Base-by-base conservation (phyloP, 2,113 vertebrate genomes). In the Coregonus clupeaformis region DNA sequence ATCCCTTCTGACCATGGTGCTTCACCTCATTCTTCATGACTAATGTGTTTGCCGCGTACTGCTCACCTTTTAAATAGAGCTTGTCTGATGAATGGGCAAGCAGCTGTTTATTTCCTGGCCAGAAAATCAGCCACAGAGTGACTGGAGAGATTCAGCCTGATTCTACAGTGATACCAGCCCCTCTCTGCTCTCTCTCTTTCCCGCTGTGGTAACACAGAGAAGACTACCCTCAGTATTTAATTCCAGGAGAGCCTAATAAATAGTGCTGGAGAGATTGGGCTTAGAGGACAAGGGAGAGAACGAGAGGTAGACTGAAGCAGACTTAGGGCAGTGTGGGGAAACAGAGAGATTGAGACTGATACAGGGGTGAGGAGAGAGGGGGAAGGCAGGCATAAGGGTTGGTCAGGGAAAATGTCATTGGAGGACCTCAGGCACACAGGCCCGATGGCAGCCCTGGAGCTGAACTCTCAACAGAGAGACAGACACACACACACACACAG, bases 401-500 rank as follows among this genome's bases (percentile, higher is more conserved):
- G 22, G 81, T 49, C 84, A 71, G 71, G 72, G 66, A 52, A 16
- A 29, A 42, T 77, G 78, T 80, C 76, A 75, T 32, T 25, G 71
- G 18, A 59, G 57, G 68, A 62, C 11, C 73, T 90, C 87, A 94
- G 84, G 75, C 71, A 65, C 32, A 66, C 59, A 65, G 76, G 45
- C 64, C 76, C 57, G 66, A 27, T 30, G 62, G 32, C 66, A 68
- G 52, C 72, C 67, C 69, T 73, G 47, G 18, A 25, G 36, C 47
- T 27, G 6, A 72, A 52, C 49, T 52, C 66, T 24, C 42, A 27
- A 27, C 69, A 71, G 47, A 71, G 65, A 63, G 32, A 70, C 66
- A 66, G 9, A 36, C 27, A 30, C 6, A 24, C 25, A 29, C 27
- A 5, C 24, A 29, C 22, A 25, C 49, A 22, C 16, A 24, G 47